Conservation (phyloP, 2,113 vertebrate genomes). For the Phrynosoma blainvillii region DNA sequence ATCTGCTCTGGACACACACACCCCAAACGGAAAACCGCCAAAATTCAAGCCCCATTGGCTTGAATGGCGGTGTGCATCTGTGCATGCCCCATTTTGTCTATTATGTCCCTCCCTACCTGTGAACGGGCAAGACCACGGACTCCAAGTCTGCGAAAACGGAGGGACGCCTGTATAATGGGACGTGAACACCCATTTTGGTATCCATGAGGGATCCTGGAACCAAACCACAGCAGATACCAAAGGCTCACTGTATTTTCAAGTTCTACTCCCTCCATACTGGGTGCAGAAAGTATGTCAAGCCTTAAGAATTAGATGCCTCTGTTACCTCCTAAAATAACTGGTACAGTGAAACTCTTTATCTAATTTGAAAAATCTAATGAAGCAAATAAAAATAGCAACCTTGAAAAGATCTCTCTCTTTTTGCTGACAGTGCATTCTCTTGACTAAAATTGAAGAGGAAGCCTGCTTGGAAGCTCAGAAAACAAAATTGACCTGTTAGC, state of each 20-base stretch:
- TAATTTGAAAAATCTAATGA: conserved; percentile 44
- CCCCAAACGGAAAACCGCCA: too few species aligned
- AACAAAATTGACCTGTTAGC: conserved; percentile 49
- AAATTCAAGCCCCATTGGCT: too few species aligned
- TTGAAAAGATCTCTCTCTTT: conserved; percentile 36
- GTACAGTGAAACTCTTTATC: conserved; percentile 15
- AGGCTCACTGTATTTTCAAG: background rate
- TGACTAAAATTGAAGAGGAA: conserved; percentile 32
- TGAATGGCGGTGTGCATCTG: too few species aligned
- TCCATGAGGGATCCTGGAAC: too few species aligned
- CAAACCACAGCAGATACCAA: too few species aligned
- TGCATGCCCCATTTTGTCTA: too few species aligned
- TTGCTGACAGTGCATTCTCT: conserved; percentile 39
- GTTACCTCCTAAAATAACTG: conserved; percentile 19
- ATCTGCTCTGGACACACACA: too few species aligned
- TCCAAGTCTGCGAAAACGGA: too few species aligned
- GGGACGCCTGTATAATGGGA: too few species aligned
- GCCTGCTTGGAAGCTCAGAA: conserved; percentile 8
- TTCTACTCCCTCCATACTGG: rapidly evolving
- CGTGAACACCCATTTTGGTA: too few species aligned
- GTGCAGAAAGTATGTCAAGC: background rate
- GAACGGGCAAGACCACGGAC: too few species aligned
- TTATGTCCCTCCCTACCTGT: too few species aligned
- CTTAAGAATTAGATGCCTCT: background rate
- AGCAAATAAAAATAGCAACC: conserved; percentile 45